phyloP scores from a whole-genome alignment of 2,888 invertebrate genomes.

The Yponomeuta sedellus region DNA sequence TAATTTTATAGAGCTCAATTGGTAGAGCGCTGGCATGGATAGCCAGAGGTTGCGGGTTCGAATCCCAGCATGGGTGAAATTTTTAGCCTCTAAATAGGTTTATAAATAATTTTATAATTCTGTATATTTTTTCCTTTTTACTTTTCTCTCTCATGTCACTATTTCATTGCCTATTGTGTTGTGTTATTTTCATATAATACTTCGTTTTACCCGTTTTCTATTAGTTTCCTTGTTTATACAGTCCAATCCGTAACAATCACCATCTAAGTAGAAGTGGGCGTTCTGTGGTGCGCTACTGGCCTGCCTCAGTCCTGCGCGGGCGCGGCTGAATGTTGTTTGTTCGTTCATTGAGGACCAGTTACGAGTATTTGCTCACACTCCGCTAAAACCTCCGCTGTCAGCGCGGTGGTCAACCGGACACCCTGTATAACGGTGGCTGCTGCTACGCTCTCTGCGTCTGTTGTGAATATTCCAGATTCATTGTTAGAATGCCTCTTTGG shows the following conservation, averaged over 20 bases:
- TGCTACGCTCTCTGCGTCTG: not conserved
- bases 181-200: too few relatives aligned
- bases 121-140: too few relatives aligned
- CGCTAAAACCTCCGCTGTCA: not conserved
- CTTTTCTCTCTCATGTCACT: too few relatives aligned
- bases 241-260: not conserved
- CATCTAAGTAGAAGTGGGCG: not conserved
- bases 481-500: not conserved
- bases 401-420: not conserved
- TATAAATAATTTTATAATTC: too few relatives aligned
- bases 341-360: conserved; percentile 12
- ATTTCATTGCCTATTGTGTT: too few relatives aligned
- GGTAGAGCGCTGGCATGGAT: too few relatives aligned
- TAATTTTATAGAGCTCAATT: too few relatives aligned
- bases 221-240: too few relatives aligned
- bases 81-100: too few relatives aligned
- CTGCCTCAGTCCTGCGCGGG: not conserved
- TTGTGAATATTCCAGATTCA: not conserved
- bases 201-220: too few relatives aligned
- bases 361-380: conserved; percentile 11
- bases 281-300: not conserved
- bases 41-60: too few relatives aligned
- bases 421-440: not conserved
- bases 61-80: too few relatives aligned
- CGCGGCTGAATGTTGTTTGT: conserved; percentile 11